Evolutionary conservation across 2,113 vertebrate species (phyloP), one percentile per base, ranked within the genome.

Genomic region (Apodemus sylvaticus): DNA sequence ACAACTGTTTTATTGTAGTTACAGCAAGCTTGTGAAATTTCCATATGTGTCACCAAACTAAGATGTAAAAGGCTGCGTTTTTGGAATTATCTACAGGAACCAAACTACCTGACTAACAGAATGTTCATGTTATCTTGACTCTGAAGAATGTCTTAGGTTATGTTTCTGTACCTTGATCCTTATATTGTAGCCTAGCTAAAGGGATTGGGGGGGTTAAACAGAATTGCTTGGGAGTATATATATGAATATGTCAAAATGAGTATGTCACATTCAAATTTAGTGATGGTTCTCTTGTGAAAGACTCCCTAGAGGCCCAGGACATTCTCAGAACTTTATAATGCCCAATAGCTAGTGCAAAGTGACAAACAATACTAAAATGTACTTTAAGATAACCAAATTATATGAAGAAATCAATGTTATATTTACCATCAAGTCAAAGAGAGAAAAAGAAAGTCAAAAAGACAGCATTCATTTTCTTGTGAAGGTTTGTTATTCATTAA

Each of bases 251-350:
- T 48, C 45, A 87, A 14, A 87, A 70, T 71, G 2, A 2, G 4
- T 68, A 94, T 31, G 12, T 82, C 74, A 91, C 86, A 97, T 9
- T 82, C 93, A 66, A 70, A 66, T 92, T 91, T 39, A 96, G 19
- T 55, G 62, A 85, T 85, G 7, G 10, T 68, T 6, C 14, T 82
- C 64, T 86, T 10, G 9, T 81, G 76, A 7, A 45, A 82, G 22
- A 1, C 34, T 7, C 71, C 11, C 36, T 36, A 86, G 16, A 89
- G 0, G 1, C 3, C 2, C 6, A 17, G 12, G 8, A 36, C 22
- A 2, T 36, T 86, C 42, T 9, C 42, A 71, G 36, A 89, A 48
- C 17, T 4, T 66, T 60, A 81, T 0, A 6, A 34, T 60, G 10
- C 0, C 8, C 64, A 66, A 39, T 71, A 83, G 85, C 4, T 87